These are phyloP conservation scores for Kryptopterus vitreolus DNA, from an alignment of 2,797 vertebrate genomes.

Conservation along the genomic window DNA sequence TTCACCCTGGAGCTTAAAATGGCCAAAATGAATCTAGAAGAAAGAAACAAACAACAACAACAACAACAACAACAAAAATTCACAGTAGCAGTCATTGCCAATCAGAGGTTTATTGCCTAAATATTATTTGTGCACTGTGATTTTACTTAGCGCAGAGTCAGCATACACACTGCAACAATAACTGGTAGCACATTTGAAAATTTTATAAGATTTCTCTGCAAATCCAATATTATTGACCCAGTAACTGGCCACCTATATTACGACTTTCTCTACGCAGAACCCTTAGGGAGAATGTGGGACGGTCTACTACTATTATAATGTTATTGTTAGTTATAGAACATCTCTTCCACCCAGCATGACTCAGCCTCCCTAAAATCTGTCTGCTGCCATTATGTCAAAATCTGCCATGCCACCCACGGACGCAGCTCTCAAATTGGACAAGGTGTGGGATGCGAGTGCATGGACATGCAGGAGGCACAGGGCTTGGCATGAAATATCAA, in stretches of 20 bases:
- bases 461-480: not conserved
- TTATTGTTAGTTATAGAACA: constrained; percentile 44
- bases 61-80: no score
- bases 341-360: constrained; percentile 38
- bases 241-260: constrained; percentile 6
- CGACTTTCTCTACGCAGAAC: constrained; percentile 6
- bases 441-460: constrained; percentile 24
- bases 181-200: not conserved
- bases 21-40: not conserved
- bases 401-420: constrained; percentile 31
- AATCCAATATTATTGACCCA: not conserved
- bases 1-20: not conserved
- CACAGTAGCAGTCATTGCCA: not conserved
- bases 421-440: constrained; percentile 33
- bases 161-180: not conserved
- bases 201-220: not conserved
- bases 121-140: not conserved
- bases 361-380: constrained; percentile 40
- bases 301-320: constrained; percentile 21
- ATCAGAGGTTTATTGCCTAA: not conserved
- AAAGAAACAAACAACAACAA: no score
- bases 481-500: constrained; percentile 47
- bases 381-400: constrained; percentile 44
- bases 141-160: not conserved
- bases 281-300: not conserved